Evolutionary conservation across 2,113 vertebrate species (phyloP).

Genomic region (Neodontobutis hainanensis): DNA sequence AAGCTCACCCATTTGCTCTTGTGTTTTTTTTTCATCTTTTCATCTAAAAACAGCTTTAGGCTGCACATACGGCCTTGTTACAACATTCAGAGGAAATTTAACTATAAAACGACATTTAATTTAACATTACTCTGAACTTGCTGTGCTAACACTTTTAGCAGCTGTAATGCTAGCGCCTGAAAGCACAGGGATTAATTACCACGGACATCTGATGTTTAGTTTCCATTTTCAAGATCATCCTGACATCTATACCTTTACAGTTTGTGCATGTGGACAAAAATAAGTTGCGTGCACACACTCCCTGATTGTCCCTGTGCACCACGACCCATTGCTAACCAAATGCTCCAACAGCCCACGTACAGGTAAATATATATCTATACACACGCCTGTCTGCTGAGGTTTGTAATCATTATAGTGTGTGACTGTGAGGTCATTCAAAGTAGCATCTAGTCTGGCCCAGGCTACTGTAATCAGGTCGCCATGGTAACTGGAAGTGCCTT

Average conservation of each 20-base stretch:
- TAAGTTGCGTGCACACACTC: background rate
- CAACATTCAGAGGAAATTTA: background rate
- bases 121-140: background rate
- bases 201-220: slow-evolving; percentile 16
- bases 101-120: background rate
- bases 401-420: slow-evolving; percentile 21
- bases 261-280: background rate
- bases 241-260: background rate
- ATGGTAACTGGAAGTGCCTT: slow-evolving; percentile 33
- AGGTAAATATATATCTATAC: background rate
- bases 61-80: background rate
- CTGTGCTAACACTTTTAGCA: background rate
- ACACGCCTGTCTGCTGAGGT: slow-evolving; percentile 11
- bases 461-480: slow-evolving; percentile 21
- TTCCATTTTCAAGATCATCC: slow-evolving; percentile 4
- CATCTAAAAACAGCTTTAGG: background rate
- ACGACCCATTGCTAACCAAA: background rate
- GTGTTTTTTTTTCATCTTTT: no score
- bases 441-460: slow-evolving; percentile 7
- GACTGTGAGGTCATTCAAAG: background rate
- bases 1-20: no score
- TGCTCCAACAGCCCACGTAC: slow-evolving; percentile 5
- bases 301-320: background rate
- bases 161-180: background rate
- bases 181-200: slow-evolving; percentile 16